Evolutionary conservation across 2,888 invertebrate species (phyloP).

Genomic region (Caradrina kadenii): DNA sequence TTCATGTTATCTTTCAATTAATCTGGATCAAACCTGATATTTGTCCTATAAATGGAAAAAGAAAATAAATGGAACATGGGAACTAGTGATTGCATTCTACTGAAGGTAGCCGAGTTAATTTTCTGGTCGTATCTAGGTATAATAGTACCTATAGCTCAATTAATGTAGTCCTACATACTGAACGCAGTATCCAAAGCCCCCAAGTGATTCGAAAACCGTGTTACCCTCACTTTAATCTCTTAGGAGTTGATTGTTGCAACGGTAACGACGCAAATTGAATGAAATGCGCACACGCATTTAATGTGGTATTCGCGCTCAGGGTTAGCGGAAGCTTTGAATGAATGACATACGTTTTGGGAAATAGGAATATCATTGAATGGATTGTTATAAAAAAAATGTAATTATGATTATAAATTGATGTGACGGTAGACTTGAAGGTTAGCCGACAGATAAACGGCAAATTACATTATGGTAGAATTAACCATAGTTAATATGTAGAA

Average conservation of each 20-base stretch:
- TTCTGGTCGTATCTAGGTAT: constrained; percentile 24
- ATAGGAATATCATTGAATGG: constrained; percentile 13
- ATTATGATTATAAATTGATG: background rate
- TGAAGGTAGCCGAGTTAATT: constrained; percentile 39
- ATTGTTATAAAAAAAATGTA: constrained; percentile 8
- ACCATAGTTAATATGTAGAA: too few species aligned
- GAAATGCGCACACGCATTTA: constrained; percentile 64
- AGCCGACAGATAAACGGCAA: constrained; percentile 5
- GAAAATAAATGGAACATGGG: constrained; percentile 28
- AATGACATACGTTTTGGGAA: constrained; percentile 8
- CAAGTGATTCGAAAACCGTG: constrained; percentile 66
- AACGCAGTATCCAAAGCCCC: constrained; percentile 40
- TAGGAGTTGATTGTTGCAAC: constrained; percentile 68
- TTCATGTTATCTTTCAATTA: constrained; percentile 33
- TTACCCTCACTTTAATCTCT: constrained; percentile 65
- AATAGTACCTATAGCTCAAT: constrained; percentile 25
- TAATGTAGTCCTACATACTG: constrained; percentile 30
- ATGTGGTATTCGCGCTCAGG: constrained; percentile 39
- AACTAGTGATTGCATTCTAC: constrained; percentile 36
- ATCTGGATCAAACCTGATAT: constrained; percentile 32
- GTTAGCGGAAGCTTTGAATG: constrained; percentile 31
- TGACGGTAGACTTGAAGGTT: background rate
- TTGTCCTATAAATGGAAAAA: constrained; percentile 12
- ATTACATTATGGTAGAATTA: background rate
- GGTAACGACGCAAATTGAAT: constrained; percentile 65